These are phyloP conservation scores for Piprites chloris DNA, from an alignment of 2,113 vertebrate genomes.

Conservation along the genomic window DNA sequence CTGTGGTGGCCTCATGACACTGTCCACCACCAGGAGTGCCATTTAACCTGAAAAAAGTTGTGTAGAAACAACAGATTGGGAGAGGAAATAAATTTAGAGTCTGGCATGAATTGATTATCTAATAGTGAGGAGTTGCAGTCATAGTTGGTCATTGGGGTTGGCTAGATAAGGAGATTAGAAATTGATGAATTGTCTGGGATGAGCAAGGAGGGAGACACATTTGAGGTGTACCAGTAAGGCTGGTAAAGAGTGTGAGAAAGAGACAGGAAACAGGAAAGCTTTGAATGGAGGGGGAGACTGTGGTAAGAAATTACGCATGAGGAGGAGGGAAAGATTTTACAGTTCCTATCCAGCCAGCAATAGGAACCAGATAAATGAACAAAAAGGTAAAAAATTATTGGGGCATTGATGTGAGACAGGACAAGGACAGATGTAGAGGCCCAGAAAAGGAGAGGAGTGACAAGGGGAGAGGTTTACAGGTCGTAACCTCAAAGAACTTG, in stretches of 20 bases:
- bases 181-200: not conserved
- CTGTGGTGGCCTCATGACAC: not conserved
- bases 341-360: not conserved
- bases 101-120: not conserved
- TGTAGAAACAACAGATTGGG: not conserved
- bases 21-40: not conserved
- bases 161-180: not conserved
- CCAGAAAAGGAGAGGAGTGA: not conserved
- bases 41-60: not conserved
- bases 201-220: not conserved
- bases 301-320: not conserved
- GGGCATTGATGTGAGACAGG: not conserved
- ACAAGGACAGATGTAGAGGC: not conserved
- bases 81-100: not conserved
- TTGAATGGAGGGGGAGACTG: not conserved
- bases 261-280: not conserved
- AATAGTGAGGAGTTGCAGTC: not conserved
- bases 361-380: not conserved
- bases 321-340: not conserved
- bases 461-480: not conserved
- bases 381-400: not conserved
- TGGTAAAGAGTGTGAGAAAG: not conserved
- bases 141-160: not conserved
- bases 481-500: not conserved
- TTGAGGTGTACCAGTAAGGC: not conserved